Evolutionary conservation across 2,113 vertebrate genomes (phyloP).

Genomic region (Cathartes aura): DNA sequence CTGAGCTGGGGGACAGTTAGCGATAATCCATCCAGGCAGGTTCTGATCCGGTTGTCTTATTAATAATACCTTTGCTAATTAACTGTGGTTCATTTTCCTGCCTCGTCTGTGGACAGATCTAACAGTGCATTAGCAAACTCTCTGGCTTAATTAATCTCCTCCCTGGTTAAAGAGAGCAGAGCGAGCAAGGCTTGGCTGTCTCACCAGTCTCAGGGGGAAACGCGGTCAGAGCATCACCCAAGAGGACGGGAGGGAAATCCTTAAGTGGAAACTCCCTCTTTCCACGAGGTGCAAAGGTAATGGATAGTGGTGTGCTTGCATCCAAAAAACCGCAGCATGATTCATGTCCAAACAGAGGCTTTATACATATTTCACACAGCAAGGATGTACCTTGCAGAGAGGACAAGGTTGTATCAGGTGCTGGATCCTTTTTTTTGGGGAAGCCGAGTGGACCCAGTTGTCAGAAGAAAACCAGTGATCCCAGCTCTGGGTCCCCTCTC

Average conservation of each 20-base stretch:
- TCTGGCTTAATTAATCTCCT: background rate
- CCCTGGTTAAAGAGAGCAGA: background rate
- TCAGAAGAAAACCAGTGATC: background rate
- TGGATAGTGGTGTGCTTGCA: background rate
- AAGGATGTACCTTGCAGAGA: background rate
- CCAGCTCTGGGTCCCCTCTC: background rate
- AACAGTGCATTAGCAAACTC: background rate
- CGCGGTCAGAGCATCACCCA: background rate
- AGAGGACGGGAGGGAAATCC: background rate
- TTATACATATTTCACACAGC: conserved; percentile 17
- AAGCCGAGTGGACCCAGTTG: background rate
- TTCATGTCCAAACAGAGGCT: background rate
- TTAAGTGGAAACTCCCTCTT: background rate
- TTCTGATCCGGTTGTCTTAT: background rate
- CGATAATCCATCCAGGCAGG: background rate
- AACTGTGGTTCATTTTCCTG: background rate
- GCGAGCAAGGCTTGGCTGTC: background rate
- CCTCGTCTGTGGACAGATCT: background rate
- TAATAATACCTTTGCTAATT: conserved; percentile 40
- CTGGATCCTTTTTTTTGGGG: background rate
- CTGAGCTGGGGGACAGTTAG: background rate
- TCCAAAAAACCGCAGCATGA: background rate
- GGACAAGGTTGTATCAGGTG: background rate
- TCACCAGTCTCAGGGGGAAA: background rate
- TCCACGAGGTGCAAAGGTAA: background rate